Evolutionary conservation across 2,888 invertebrate genomes (phyloP).

Genomic region (Yponomeuta malinellus): DNA sequence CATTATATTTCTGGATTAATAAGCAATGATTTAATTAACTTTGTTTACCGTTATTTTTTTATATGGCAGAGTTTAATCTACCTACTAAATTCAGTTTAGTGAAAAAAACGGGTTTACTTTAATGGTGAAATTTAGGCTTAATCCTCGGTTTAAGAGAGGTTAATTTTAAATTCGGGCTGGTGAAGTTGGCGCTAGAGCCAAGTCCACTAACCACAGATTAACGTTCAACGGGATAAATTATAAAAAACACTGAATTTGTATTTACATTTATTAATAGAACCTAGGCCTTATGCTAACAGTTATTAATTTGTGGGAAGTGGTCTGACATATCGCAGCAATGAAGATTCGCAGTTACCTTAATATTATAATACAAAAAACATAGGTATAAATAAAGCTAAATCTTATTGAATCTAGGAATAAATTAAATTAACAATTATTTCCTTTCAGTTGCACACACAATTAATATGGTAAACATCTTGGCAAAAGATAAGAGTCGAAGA

Average conservation of each 20-base stretch:
- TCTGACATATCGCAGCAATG: constrained; percentile 20
- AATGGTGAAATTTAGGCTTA: no score
- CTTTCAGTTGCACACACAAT: constrained; percentile 1
- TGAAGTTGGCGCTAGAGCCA: no score
- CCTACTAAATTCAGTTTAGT: no score
- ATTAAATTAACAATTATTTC: constrained; percentile 8
- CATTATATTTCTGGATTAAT: no score
- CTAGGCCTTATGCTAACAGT: constrained; percentile 19
- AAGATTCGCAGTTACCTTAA: constrained; percentile 7
- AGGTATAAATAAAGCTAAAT: constrained; percentile 2
- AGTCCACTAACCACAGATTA: no score
- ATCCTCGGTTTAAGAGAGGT: no score
- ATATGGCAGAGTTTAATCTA: no score
- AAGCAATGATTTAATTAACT: no score
- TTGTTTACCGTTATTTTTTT: no score
- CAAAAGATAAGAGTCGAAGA: no score
- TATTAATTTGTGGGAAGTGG: constrained; percentile 20
- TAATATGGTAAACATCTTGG: not conserved
- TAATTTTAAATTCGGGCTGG: no score
- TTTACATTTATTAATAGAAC: constrained; percentile 49
- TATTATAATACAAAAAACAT: constrained; percentile 7
- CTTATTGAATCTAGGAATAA: constrained; percentile 6
- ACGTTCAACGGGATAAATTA: constrained; percentile 8
- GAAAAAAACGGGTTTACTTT: no score
- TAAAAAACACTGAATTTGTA: constrained; percentile 34